Base-by-base conservation (phyloP, 1,140 invertebrate genomes). In the Caenorhabditis tropicalis region DNA sequence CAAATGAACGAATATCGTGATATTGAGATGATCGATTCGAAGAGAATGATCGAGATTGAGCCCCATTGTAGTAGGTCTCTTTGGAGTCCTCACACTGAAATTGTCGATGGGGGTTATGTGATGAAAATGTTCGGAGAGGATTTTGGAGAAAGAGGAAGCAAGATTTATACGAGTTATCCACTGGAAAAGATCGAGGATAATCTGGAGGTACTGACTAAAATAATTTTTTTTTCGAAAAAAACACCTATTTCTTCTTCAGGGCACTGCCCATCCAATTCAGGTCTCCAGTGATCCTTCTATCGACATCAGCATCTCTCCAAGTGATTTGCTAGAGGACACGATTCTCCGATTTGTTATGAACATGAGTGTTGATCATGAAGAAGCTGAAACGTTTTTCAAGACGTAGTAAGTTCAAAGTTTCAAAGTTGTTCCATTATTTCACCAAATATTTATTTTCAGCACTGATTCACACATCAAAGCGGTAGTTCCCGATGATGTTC, bases 1-100 rank as follows among this genome's bases (percentile, higher is more conserved):
- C 89, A 94, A 46, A 91, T 95, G 92, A 99, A 99, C 92, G 93
- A 94, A 81, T 96, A 98, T 0, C 94, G 94, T 84, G 96, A 96
- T 91, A 91, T 99, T 33, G 91, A 94, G 89, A 89, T 99, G 84
- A 92, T 99, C 33, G 94, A 95, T 81, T 88, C 91, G 39, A 92
- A 94, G 79, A 93, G 94, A 89, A 97, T 98, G 85, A 93, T 93
- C 86, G 94, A 96, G 87, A 94, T 95, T 88, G 96, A 98, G 92
- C 95, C 96, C 0, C 94, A 95, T 91, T 98, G 96, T 92, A 91
- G 93, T 93, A 98, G 97, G n/a, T 88, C 97, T 1, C 92, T 99
- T 70, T 97, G 96, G 94, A 99, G 96, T 33, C 97, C 98, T 0
- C 94, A 97, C 90, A 99, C 98, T 2, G 98, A 97, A 27, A 99